phyloP scores from a whole-genome alignment of 2,113 vertebrate species.

The Sialia sialis region DNA sequence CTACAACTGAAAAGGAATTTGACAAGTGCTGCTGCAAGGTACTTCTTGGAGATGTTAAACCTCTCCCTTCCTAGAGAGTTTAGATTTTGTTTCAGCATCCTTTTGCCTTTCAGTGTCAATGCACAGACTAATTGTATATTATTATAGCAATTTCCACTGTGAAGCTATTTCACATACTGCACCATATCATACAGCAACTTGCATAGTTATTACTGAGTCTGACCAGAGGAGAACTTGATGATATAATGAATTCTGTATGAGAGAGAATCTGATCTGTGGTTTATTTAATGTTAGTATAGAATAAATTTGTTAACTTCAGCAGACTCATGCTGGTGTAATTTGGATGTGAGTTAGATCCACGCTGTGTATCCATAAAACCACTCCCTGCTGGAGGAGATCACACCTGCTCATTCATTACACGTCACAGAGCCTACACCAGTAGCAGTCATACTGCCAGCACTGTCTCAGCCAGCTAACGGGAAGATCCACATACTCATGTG shows the following conservation, averaged over 20 bases:
- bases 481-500: not conserved
- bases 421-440: accelerated
- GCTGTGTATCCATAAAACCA: not conserved
- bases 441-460: not conserved
- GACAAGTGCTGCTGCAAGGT: constrained; percentile 17
- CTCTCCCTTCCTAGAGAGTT: not conserved
- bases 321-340: not conserved
- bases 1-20: not conserved
- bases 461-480: not conserved
- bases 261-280: not conserved
- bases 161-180: not conserved
- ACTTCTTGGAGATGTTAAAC: constrained; percentile 6
- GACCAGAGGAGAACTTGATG: not conserved
- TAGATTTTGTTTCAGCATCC: constrained; percentile 24
- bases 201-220: not conserved
- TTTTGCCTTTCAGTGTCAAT: constrained; percentile 1
- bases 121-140: constrained; percentile 3
- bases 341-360: not conserved
- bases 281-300: not conserved
- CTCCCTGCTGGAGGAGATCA: not conserved
- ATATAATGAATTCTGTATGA: not conserved
- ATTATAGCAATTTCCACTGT: not conserved
- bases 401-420: not conserved
- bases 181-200: not conserved
- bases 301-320: not conserved